Evolutionary conservation across 2,888 invertebrate genomes (phyloP).

Genomic region (Rhynchonema sp.): DNA sequence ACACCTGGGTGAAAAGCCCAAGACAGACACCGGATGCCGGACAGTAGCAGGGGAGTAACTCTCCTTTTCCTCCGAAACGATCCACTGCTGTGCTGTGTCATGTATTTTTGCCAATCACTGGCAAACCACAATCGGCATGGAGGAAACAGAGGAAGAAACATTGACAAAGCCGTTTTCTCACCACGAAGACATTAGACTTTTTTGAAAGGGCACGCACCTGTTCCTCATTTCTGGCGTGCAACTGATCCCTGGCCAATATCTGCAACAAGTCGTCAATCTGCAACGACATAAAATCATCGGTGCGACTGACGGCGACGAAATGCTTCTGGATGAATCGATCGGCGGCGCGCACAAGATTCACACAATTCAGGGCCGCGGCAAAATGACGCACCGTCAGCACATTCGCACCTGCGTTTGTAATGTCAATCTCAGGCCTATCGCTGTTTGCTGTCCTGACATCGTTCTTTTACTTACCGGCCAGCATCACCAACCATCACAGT

Average conservation of each 20-base stretch:
- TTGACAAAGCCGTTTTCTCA: too few species aligned
- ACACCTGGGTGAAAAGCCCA: too few species aligned
- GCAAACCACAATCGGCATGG: background rate
- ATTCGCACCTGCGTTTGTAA: constrained; percentile 53
- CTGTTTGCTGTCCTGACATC: too few species aligned
- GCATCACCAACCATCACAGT: too few species aligned
- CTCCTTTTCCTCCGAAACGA: too few species aligned
- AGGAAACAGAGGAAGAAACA: background rate
- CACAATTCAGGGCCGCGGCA: constrained; percentile 55
- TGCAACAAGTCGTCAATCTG: constrained; percentile 44
- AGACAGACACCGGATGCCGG: too few species aligned
- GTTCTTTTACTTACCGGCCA: too few species aligned
- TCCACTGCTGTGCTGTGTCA: too few species aligned
- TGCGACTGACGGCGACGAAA: constrained; percentile 52
- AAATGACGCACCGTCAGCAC: constrained; percentile 58
- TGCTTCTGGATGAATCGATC: constrained; percentile 59
- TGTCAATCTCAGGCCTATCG: too few species aligned
- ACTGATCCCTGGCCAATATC: constrained; percentile 51
- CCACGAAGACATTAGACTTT: too few species aligned
- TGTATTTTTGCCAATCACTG: too few species aligned
- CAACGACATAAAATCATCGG: constrained; percentile 50
- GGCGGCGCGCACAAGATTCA: constrained; percentile 48
- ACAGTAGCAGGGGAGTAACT: too few species aligned
- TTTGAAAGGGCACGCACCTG: constrained; percentile 35
- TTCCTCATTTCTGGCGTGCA: constrained; percentile 55